Evolutionary conservation across 2,888 invertebrate genomes (phyloP).

Genomic region (Eupithecia subumbrata): DNA sequence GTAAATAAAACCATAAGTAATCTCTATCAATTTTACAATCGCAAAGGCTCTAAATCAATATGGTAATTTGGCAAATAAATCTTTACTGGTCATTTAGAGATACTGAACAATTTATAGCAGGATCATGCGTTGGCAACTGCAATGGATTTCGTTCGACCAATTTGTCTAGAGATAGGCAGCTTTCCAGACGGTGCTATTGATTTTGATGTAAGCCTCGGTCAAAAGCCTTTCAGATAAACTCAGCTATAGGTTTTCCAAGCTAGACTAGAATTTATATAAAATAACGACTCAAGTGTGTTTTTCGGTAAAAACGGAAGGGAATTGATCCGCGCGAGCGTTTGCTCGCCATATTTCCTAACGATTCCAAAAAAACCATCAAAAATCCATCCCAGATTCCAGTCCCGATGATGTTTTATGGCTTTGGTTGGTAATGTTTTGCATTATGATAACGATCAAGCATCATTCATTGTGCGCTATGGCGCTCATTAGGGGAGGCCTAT

Average conservation of each 20-base stretch:
- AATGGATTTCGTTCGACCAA: neutral
- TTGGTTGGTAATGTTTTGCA: neutral
- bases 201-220: neutral
- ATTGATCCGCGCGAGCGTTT: neutral
- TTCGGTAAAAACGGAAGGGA: neutral
- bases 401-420: neutral
- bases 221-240: neutral
- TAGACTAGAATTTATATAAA: neutral
- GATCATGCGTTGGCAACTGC: constrained; percentile 12
- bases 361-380: neutral
- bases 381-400: neutral
- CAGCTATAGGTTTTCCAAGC: neutral
- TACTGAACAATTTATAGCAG: constrained; percentile 13
- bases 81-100: constrained; percentile 20
- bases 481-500: too few relatives aligned
- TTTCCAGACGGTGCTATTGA: neutral
- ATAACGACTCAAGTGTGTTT: neutral
- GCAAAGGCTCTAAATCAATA: constrained; percentile 36
- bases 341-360: neutral
- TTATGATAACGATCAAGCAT: neutral
- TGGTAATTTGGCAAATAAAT: constrained; percentile 39
- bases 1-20: constrained; percentile 28
- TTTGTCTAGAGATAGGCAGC: neutral
- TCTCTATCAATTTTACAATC: constrained; percentile 32
- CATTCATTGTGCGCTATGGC: too few relatives aligned